phyloP scores from a whole-genome alignment of 2,888 invertebrate genomes.

The Acanthosepion lycidas region DNA sequence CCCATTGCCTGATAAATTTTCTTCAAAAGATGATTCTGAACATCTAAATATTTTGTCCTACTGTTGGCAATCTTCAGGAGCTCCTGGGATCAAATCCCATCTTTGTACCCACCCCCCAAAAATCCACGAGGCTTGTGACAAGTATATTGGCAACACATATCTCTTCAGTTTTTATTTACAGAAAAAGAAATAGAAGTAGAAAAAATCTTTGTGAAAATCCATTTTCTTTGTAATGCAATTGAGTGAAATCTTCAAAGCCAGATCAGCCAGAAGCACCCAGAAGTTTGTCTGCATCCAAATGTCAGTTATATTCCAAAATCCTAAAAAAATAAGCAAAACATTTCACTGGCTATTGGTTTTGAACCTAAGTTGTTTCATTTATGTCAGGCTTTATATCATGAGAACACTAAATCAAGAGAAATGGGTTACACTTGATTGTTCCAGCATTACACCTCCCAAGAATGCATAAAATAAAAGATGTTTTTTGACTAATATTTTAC shows the following conservation, averaged over 20 bases:
- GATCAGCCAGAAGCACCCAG: not conserved
- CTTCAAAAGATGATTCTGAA: not conserved
- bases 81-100: not conserved
- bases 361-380: not conserved
- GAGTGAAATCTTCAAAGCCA: not conserved
- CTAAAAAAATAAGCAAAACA: not conserved
- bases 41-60: not conserved
- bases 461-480: not conserved
- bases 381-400: not conserved
- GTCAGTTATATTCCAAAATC: not conserved
- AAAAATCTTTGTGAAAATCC: not conserved
- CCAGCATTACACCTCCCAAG: not conserved
- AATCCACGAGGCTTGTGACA: slow-evolving; percentile 8
- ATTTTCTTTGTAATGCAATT: not conserved
- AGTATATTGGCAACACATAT: not conserved
- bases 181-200: not conserved
- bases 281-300: not conserved
- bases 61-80: not conserved
- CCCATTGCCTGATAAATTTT: not conserved
- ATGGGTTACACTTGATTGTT: not conserved
- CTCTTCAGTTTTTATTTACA: not conserved
- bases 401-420: not conserved
- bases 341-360: not conserved
- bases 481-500: not conserved
- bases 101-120: not conserved